These are phyloP conservation scores for Globia sparganii DNA, from an alignment of 2,888 invertebrate genomes.

Conservation along the genomic window DNA sequence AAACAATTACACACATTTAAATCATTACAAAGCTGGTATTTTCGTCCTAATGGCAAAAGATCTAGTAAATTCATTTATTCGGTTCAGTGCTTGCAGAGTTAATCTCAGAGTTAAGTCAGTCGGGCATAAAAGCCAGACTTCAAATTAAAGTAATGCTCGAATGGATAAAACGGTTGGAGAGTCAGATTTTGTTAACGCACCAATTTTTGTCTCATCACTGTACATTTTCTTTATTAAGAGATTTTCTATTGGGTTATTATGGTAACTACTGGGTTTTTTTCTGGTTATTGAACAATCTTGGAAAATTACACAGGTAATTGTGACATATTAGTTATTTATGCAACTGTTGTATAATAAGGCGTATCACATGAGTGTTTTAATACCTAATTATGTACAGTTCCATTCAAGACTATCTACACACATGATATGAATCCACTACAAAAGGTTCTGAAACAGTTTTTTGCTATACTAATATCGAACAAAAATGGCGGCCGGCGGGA, in stretches of 20 bases:
- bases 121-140: slow-evolving; percentile 31
- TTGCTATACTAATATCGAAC: too few relatives aligned
- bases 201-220: slow-evolving; percentile 18
- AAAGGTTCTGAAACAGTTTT: too few relatives aligned
- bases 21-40: slow-evolving; percentile 27
- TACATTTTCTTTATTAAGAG: background rate
- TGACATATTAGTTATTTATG: too few relatives aligned
- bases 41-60: slow-evolving; percentile 30
- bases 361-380: too few relatives aligned
- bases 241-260: background rate
- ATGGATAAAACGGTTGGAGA: too few relatives aligned
- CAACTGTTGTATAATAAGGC: too few relatives aligned
- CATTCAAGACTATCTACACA: too few relatives aligned
- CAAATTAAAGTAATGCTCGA: slow-evolving; percentile 44
- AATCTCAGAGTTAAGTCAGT: slow-evolving; percentile 26
- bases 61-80: slow-evolving; percentile 32
- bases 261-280: background rate
- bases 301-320: background rate
- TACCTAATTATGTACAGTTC: too few relatives aligned
- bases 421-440: too few relatives aligned
- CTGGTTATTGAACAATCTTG: background rate
- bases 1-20: slow-evolving; percentile 31
- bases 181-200: background rate
- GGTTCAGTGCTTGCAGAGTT: slow-evolving; percentile 37
- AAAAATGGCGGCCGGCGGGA: too few relatives aligned